These are phyloP conservation scores for Pungitius pungitius DNA, from an alignment of 2,113 vertebrate species.

Conservation along the genomic window DNA sequence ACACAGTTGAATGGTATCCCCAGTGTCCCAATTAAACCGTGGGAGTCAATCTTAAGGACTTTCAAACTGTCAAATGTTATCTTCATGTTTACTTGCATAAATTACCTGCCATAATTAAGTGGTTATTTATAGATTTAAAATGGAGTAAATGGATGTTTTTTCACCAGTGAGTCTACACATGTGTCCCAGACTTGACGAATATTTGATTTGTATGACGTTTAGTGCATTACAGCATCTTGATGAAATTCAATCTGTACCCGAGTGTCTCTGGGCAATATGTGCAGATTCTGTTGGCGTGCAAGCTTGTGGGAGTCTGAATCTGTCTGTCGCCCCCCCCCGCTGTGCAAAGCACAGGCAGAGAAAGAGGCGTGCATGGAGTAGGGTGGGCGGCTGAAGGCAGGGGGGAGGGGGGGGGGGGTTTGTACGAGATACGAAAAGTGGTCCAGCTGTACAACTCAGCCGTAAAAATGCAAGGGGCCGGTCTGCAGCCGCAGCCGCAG, in stretches of 20 bases:
- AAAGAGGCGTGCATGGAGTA: conserved; percentile 23
- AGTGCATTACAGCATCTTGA: conserved; percentile 34
- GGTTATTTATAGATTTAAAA: background rate
- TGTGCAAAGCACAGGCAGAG: conserved; percentile 42
- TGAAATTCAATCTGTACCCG: conserved; percentile 45
- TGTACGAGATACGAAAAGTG: conserved; percentile 27
- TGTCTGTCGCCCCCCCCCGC: conserved; percentile 14
- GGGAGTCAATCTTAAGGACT: background rate
- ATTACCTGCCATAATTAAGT: background rate
- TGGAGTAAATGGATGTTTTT: conserved; percentile 2
- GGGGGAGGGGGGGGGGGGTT: conserved; percentile 12
- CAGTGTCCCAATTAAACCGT: conserved; percentile 23
- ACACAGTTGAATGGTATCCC: conserved; percentile 33
- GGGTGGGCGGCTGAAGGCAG: background rate
- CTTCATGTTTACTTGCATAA: conserved; percentile 11
- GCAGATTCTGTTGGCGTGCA: conserved; percentile 40
- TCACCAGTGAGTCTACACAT: background rate
- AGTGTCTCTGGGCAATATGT: conserved; percentile 25
- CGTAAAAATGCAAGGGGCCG: conserved; percentile 37
- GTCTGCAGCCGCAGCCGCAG: conserved; percentile 45
- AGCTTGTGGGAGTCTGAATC: conserved; percentile 40
- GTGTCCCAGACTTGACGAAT: conserved; percentile 11
- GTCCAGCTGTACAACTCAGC: conserved; percentile 63
- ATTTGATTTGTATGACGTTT: conserved; percentile 35
- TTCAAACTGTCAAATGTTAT: conserved; percentile 24